Evolutionary conservation across 2,797 vertebrate species (phyloP).

Genomic region (Malurus splendens): DNA sequence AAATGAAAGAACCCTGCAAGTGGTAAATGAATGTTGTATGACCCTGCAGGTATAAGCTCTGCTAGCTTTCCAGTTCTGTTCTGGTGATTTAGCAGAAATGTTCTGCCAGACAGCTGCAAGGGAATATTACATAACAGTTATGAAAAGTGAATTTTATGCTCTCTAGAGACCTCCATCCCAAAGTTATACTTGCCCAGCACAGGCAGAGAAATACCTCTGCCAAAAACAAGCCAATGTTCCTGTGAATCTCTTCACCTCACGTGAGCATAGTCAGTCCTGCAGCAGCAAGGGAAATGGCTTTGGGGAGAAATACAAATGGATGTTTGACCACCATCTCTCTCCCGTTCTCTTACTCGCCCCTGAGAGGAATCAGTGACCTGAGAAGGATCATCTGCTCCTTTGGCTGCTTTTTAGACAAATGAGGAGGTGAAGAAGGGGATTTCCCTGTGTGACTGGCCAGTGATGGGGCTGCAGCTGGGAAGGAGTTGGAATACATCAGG

Average conservation of each 20-base stretch:
- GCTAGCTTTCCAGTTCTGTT: neutral
- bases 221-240: neutral
- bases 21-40: conserved; percentile 26
- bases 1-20: neutral
- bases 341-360: neutral
- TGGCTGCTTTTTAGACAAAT: neutral
- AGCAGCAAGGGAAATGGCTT: neutral
- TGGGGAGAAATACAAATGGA: neutral
- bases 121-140: conserved; percentile 10
- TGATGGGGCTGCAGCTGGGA: neutral
- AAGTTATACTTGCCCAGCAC: neutral
- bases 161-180: neutral
- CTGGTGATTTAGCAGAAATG: conserved; percentile 9
- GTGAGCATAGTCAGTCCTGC: rapidly evolving
- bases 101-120: neutral
- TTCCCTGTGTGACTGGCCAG: neutral
- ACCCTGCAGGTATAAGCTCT: neutral
- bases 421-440: neutral
- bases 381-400: neutral
- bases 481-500: neutral
- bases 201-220: neutral
- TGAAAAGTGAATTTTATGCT: conserved; percentile 16
- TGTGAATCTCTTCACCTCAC: neutral
- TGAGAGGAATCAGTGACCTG: neutral
- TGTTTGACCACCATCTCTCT: neutral